These are phyloP conservation scores for Apostichopus leukothele DNA, from an alignment of 53 echinoderm and acorn worm genomes.

Conservation along the genomic window DNA sequence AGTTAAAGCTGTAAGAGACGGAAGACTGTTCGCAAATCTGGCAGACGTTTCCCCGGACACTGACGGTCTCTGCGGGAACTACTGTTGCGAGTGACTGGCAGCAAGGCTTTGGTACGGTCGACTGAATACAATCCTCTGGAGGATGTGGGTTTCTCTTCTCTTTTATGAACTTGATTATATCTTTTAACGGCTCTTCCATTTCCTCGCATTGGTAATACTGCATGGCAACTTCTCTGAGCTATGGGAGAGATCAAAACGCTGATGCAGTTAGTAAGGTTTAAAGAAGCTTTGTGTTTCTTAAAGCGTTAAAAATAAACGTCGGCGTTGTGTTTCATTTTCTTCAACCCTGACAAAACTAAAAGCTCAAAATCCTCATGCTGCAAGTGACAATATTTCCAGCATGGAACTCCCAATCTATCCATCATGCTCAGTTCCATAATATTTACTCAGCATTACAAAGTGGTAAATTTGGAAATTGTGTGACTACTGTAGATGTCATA, in stretches of 20 bases:
- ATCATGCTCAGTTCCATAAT: too few species aligned
- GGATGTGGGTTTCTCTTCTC: not conserved
- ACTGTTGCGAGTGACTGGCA: slow-evolving; percentile 75
- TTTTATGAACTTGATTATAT: slow-evolving; percentile 1
- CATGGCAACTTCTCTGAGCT: slow-evolving; percentile 78
- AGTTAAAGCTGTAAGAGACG: slow-evolving; percentile 30
- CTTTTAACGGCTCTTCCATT: not conserved
- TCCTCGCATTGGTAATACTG: slow-evolving; percentile 82
- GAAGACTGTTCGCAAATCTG: slow-evolving; percentile 72
- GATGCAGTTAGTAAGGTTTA: too few species aligned
- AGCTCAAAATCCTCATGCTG: too few species aligned
- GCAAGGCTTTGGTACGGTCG: slow-evolving; percentile 45
- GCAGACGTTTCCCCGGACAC: slow-evolving; percentile 68
- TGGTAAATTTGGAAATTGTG: too few species aligned
- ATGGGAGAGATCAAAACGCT: slow-evolving; percentile 7
- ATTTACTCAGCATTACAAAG: too few species aligned
- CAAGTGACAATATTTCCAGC: too few species aligned
- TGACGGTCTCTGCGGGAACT: slow-evolving; percentile 50
- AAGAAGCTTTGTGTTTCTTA: too few species aligned
- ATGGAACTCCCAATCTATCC: too few species aligned
- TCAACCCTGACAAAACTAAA: too few species aligned
- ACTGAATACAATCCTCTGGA: not conserved
- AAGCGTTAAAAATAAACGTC: too few species aligned
- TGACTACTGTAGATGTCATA: too few species aligned
- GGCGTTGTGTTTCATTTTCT: too few species aligned